Conservation (phyloP, 2,888 invertebrate genomes). For the Ametastegia equiseti region DNA sequence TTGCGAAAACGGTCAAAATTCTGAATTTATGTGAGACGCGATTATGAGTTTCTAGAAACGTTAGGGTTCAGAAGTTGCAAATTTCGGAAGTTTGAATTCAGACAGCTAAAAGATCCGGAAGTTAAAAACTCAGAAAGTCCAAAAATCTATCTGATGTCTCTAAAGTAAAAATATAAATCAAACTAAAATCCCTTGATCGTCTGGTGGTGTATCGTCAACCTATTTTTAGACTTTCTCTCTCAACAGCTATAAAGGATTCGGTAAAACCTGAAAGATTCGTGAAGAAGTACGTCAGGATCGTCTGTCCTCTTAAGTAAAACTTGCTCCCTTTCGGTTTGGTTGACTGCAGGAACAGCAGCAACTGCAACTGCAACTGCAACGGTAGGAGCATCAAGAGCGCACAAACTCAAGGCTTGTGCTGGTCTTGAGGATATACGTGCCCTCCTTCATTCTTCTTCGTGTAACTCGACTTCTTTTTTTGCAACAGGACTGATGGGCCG, state of each 20-base stretch:
- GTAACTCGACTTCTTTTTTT: constrained; percentile 67
- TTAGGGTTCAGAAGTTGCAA: too few relatives aligned
- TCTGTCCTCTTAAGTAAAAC: constrained; percentile 9
- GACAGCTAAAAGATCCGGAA: too few relatives aligned
- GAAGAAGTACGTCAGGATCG: constrained; percentile 2
- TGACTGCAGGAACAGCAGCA: too few relatives aligned
- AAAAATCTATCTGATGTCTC: too few relatives aligned
- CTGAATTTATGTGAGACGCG: too few relatives aligned
- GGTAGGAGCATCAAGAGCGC: too few relatives aligned
- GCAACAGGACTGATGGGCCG: constrained; percentile 57
- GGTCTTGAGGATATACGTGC: constrained; percentile 17
- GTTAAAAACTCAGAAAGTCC: too few relatives aligned
- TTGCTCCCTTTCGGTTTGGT: background rate
- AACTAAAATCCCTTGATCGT: background rate
- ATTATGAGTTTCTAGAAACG: too few relatives aligned
- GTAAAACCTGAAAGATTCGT: constrained; percentile 21
- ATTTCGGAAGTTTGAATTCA: too few relatives aligned
- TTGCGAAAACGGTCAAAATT: too few relatives aligned
- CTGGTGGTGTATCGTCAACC: background rate
- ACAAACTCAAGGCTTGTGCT: too few relatives aligned
- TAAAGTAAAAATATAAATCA: background rate
- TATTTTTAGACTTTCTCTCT: constrained; percentile 19
- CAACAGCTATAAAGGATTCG: background rate
- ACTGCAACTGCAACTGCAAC: too few relatives aligned
- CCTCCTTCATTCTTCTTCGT: constrained; percentile 55